Conservation (phyloP, 2,113 vertebrate genomes). For the Andinoacara biseriatus region DNA sequence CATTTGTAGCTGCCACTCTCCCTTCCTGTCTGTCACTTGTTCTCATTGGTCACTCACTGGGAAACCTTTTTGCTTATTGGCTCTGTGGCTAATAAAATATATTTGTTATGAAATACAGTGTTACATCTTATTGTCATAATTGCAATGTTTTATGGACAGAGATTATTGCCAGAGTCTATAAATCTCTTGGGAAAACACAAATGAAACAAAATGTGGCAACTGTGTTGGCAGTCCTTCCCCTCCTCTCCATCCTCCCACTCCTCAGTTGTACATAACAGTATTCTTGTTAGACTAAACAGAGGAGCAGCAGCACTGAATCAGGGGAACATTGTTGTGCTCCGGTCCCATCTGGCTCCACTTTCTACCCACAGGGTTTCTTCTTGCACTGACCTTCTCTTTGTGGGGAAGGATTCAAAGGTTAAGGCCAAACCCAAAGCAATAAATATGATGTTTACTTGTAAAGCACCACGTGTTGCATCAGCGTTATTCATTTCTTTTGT, state of each 20-base stretch:
- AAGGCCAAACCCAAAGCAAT: neutral
- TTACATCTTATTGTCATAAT: neutral
- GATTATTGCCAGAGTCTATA: neutral
- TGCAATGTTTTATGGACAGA: neutral
- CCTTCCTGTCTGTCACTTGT: too few relatives aligned
- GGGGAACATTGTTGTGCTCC: slow-evolving; percentile 27
- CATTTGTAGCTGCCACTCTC: too few relatives aligned
- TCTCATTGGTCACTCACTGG: neutral
- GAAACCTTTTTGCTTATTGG: too few relatives aligned
- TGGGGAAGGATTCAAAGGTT: neutral
- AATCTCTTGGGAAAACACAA: neutral
- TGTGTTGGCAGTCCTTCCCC: neutral
- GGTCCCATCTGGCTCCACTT: slow-evolving; percentile 1
- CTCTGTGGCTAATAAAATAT: neutral
- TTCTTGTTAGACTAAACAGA: slow-evolving; percentile 42
- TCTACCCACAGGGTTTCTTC: slow-evolving; percentile 34
- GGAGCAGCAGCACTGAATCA: neutral
- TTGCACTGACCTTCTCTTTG: slow-evolving; percentile 6
- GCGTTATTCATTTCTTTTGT: neutral
- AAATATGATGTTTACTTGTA: neutral
- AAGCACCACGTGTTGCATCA: neutral
- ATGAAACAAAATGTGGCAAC: neutral
- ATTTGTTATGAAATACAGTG: neutral
- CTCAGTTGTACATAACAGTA: slow-evolving; percentile 21
- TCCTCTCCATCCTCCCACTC: slow-evolving; percentile 24